These are phyloP conservation scores for Formica aserva DNA, from an alignment of 2,888 invertebrate species.

Conservation along the genomic window DNA sequence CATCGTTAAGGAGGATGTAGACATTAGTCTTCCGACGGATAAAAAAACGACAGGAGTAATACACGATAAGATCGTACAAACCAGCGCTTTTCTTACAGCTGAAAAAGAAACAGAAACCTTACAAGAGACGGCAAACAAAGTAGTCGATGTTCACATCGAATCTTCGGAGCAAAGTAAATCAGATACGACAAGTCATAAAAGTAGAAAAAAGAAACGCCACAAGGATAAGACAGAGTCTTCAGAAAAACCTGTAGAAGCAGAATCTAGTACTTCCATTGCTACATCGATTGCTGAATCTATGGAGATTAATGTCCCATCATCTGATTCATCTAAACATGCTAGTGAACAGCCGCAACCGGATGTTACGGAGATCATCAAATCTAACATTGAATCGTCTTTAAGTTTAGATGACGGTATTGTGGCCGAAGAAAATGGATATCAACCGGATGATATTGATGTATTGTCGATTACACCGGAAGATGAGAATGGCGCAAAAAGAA, in stretches of 20 bases:
- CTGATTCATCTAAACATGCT: constrained; percentile 87
- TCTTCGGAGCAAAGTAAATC: constrained; percentile 74
- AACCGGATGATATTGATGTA: constrained; percentile 90
- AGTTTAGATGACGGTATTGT: constrained; percentile 84
- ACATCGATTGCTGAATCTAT: constrained; percentile 87
- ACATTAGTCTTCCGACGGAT: constrained; percentile 79
- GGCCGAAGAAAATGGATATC: constrained; percentile 89
- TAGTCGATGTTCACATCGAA: constrained; percentile 75
- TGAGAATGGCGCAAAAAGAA: constrained; percentile 84
- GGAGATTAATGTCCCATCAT: constrained; percentile 86
- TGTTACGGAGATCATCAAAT: constrained; percentile 74
- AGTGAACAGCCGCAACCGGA: constrained; percentile 86
- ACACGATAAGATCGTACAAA: constrained; percentile 79
- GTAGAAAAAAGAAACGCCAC: constrained; percentile 78
- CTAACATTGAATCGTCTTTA: constrained; percentile 71
- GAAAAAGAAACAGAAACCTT: constrained; percentile 74
- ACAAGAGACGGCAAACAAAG: constrained; percentile 73
- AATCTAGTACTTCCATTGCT: constrained; percentile 77
- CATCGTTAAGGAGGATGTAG: constrained; percentile 80
- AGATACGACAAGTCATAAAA: constrained; percentile 70
- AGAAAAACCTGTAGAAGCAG: constrained; percentile 66
- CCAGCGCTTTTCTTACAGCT: constrained; percentile 71
- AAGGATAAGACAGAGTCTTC: constrained; percentile 67
- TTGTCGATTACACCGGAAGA: constrained; percentile 79
- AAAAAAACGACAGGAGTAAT: constrained; percentile 74